Conservation (phyloP, 2,113 vertebrate species). For the Camelus dromedarius region DNA sequence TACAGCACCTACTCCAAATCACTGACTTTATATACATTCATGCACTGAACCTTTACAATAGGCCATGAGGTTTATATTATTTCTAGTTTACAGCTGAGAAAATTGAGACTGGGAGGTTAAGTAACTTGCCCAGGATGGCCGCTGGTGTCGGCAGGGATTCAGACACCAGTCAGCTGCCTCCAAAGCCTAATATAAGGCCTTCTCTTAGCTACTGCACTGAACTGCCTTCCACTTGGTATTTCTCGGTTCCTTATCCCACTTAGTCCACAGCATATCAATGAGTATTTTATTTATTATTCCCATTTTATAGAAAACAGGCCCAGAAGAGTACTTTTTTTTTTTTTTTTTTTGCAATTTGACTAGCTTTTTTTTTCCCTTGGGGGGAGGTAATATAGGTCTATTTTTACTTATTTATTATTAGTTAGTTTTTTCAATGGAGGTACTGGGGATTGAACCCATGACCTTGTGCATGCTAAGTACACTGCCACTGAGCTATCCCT, state of each 20-base stretch:
- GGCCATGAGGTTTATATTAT: not conserved
- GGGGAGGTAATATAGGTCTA: too few relatives aligned
- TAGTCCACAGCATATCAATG: not conserved
- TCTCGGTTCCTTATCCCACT: not conserved
- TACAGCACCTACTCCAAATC: not conserved
- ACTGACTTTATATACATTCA: not conserved
- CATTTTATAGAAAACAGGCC: not conserved
- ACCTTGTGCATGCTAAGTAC: too few relatives aligned
- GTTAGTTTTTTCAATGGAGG: too few relatives aligned
- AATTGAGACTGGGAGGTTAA: not conserved
- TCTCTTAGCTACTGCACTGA: not conserved
- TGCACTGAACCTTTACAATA: not conserved
- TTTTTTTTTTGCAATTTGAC: not conserved
- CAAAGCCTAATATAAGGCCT: not conserved
- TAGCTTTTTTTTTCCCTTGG: constrained; percentile 1
- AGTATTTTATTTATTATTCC: not conserved
- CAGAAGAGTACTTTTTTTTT: not conserved
- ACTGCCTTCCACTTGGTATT: not conserved
- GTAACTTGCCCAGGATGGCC: not conserved
- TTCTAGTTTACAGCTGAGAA: not conserved
- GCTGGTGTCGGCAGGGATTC: not conserved
- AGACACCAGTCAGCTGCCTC: not conserved
- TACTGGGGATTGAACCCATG: too few relatives aligned
- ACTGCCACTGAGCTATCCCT: too few relatives aligned
- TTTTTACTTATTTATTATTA: too few relatives aligned